Conservation (phyloP, 2,888 invertebrate genomes). For the Drosophila putrida region DNA sequence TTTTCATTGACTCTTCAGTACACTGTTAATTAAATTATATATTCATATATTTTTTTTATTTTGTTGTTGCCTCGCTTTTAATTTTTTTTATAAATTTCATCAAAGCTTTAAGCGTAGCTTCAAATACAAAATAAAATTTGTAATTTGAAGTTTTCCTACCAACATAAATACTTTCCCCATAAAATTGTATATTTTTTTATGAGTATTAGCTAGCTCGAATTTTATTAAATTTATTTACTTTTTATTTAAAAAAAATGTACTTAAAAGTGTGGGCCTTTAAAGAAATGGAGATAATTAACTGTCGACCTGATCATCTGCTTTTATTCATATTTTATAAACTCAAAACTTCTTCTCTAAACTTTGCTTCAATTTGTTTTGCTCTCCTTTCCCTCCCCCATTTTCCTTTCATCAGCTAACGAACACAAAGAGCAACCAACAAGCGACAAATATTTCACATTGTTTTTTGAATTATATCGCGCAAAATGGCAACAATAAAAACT, state of each 20-base stretch:
- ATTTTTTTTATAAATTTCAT: neutral
- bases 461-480: conserved; percentile 69
- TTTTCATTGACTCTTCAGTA: conserved; percentile 27
- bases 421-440: conserved; percentile 60
- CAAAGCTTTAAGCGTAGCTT: neutral
- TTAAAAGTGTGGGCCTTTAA: neutral
- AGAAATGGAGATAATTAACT: neutral
- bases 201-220: neutral
- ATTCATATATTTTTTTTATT: conserved; percentile 7
- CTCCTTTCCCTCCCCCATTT: neutral
- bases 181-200: neutral
- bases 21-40: conserved; percentile 71
- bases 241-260: neutral
- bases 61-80: neutral
- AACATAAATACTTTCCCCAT: no score
- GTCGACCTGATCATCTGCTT: neutral
- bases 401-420: conserved; percentile 8
- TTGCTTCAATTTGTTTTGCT: conserved; percentile 1
- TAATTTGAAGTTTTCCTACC: no score
- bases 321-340: neutral
- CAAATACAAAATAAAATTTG: neutral
- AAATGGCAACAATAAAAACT: conserved; percentile 70
- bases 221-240: neutral
- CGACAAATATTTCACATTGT: conserved; percentile 75
- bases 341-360: neutral